A percentile compares a stretch with the other conserved stretches of the same genome.
Evolutionary conservation across 1,140 invertebrate species (phyloP).

Genomic region (Bombus vancouverensis): DNA sequence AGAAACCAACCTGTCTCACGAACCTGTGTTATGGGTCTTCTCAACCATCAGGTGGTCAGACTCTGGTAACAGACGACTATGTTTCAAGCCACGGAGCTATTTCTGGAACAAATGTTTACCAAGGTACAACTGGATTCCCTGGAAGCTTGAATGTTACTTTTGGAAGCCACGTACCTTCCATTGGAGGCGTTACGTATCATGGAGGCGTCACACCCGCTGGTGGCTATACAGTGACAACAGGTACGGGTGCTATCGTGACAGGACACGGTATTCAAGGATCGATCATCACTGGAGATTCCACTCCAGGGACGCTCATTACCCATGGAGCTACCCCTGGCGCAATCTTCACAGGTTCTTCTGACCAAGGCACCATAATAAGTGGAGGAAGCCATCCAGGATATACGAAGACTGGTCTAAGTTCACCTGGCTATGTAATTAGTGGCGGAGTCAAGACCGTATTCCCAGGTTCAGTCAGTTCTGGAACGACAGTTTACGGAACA

Average conservation of each 20-base stretch:
- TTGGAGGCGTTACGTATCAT: not conserved
- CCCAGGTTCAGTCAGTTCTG: conserved; percentile 26
- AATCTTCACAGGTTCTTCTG: conserved; percentile 16
- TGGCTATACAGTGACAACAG: not conserved
- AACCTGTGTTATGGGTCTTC: not conserved
- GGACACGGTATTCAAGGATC: conserved; percentile 41
- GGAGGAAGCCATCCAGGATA: conserved; percentile 61
- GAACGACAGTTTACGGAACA: conserved; percentile 42
- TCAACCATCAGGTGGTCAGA: not conserved
- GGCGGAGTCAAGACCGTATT: conserved; percentile 63
- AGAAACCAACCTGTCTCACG: not conserved
- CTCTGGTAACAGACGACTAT: not conserved
- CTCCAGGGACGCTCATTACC: conserved; percentile 44
- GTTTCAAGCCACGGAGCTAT: not conserved
- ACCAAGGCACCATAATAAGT: conserved; percentile 51
- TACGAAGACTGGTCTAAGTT: conserved; percentile 50
- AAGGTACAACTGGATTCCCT: not conserved
- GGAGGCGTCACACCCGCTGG: not conserved
- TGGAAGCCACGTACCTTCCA: not conserved
- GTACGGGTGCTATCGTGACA: conserved; percentile 12
- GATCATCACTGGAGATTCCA: conserved; percentile 44
- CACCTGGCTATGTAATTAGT: conserved; percentile 65
- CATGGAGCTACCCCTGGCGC: conserved; percentile 53
- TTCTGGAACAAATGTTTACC: conserved; percentile 3
- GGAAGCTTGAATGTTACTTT: conserved; percentile 22